These are phyloP conservation scores for Ennomos quercinarius DNA, from an alignment of 2,888 invertebrate species.

Conservation along the genomic window DNA sequence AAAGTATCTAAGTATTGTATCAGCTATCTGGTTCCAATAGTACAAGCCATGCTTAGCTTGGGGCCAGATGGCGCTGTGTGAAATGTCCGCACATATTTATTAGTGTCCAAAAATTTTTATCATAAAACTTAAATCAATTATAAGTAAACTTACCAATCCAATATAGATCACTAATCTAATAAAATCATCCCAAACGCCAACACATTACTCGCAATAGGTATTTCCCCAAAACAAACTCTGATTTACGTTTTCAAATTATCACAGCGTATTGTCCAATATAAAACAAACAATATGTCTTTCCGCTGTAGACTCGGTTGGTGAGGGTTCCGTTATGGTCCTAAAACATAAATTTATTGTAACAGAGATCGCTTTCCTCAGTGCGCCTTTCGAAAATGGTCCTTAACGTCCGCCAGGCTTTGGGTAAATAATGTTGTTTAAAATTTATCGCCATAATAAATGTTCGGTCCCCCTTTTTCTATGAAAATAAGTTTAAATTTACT, in stretches of 20 bases:
- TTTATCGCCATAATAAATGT: slow-evolving; percentile 83
- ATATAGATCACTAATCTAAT: slow-evolving; percentile 1
- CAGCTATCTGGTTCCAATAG: too few relatives aligned
- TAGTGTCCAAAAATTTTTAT: too few relatives aligned
- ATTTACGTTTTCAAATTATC: slow-evolving; percentile 39
- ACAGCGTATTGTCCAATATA: slow-evolving; percentile 38
- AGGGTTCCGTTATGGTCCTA: slow-evolving; percentile 56
- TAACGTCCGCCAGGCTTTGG: slow-evolving; percentile 81
- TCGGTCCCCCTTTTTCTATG: slow-evolving; percentile 79
- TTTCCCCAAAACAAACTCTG: slow-evolving; percentile 29
- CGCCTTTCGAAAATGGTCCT: slow-evolving; percentile 79
- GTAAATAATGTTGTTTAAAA: slow-evolving; percentile 82
- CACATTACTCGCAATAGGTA: slow-evolving; percentile 9
- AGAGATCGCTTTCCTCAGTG: slow-evolving; percentile 66
- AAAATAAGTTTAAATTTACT: slow-evolving; percentile 81
- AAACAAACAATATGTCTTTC: slow-evolving; percentile 51
- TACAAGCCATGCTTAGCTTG: too few relatives aligned
- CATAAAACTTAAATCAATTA: too few relatives aligned
- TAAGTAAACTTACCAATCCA: too few relatives aligned
- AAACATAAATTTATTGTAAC: slow-evolving; percentile 67
- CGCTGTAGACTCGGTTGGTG: slow-evolving; percentile 49
- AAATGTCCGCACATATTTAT: too few relatives aligned
- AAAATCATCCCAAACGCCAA: slow-evolving; percentile 14
- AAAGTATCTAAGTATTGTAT: too few relatives aligned
- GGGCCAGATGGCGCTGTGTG: too few relatives aligned